Evolutionary conservation across 2,888 invertebrate genomes (phyloP), one percentile per base, ranked within the genome.

Genomic region (Epinotia bilunana): DNA sequence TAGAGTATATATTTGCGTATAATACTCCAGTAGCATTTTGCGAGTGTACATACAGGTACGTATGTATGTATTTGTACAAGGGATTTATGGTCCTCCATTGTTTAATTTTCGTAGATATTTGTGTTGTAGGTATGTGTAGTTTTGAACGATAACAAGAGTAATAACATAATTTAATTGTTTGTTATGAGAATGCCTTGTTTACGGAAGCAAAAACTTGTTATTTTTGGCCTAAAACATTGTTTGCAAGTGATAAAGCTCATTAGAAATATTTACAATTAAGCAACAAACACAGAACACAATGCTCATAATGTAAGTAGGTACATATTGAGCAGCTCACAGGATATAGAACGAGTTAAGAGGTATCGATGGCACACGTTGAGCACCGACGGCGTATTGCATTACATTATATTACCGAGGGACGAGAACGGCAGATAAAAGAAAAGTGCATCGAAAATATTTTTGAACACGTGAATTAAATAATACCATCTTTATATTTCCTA

Each of bases 331-430:
- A 18, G 57, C 7, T 57, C 57, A 12, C 39, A 53, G 65, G 55
- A 57, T 58, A 58, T 68, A n/a, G 58, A 58, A 46, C 68, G 68
- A 58, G 58, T 58, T 46, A 68, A 58, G 43, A 58, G 46, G 43
- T 58, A 68, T 68, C 68, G 68, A 58, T 68, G 58, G 23, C 58
- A 60, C 12, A 58, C 43, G 23, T 46, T 43, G 68, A 68, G 58
- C 58, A 46, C 55, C 1, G 49, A 55, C 11, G 33, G 43, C 13
- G 39, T 57, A 68, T 68, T 58, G 20, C 57, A 68, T 57, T 68
- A 57, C 57, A 68, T 20, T 57, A 57, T 68, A 55, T 68, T 67
- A 53, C 55, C 13, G 16, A 43, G 55, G 39, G 12, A 6, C 33
- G 6, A 6, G 13, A 18, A 57, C 6, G n/a, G 13, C 13, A 13